Evolutionary conservation across 2,797 vertebrate genomes (phyloP), one percentile per base, ranked within the genome.

Genomic region (Microctenopoma lineatum): DNA sequence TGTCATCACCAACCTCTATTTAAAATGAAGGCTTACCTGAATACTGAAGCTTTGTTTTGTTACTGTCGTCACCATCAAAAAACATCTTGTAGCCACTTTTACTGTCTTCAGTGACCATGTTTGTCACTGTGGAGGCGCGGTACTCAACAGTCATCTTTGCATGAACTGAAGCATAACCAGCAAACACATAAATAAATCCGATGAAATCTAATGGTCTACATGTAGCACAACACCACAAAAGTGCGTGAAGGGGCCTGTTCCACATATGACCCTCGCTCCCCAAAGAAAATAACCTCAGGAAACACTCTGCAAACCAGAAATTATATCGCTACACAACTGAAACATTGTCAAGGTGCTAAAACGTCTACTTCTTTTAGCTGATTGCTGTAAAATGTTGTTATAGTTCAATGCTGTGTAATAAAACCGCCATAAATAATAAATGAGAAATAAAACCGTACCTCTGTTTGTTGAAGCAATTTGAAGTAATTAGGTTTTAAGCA

Each of bases 101-200:
- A 60, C 60, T 76, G n/a, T 80, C 78, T 0, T 84, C 85, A 0
- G 39, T 14, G 5, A 75, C 83, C 84, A 84, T 84, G 32, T 69
- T 77, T 26, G 72, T 61, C 27, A 29, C 34, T 10, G n/a, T 64
- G 5, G 66, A 79, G 13, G 59, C 57, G 2, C 1, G 58, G 75
- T 84, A 82, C 70, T 84, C 65, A 0, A 85, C 80, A 46, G 66
- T 7, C 88, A 92, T 89, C 63, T 70, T 73, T 78, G 51, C 44
- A 58, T 66, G 5, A 59, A 8, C 18, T 53, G 16, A 4, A 53
- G 16, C 14, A 36, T 53, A 34, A 39, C 4, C 3, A 42, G 15
- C 2, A 34, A 58, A 74, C 59, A 26, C 27, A 26, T 58, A 32
- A 64, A 56, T 2, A 15, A 18, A 18, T 7, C 57, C 18, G 51